Evolutionary conservation across 2,888 invertebrate genomes (phyloP), one percentile per base, ranked within the genome.

Genomic region (Drosophila prostipennis): DNA sequence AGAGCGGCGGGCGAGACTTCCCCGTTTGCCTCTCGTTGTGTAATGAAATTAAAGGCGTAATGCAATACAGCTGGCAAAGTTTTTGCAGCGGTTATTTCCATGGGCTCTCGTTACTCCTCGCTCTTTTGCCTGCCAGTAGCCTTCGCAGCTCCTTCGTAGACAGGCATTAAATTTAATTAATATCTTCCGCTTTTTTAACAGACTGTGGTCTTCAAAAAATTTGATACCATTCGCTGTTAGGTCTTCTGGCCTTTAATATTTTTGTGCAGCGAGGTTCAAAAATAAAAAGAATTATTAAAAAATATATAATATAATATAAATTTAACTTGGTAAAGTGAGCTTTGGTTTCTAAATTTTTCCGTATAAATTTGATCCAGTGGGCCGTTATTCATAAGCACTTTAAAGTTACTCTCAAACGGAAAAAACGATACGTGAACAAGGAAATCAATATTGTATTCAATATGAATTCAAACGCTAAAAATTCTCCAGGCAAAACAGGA

Each of bases 11-110:
- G 8, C 5, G 48, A 51, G 45, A 36, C 32, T 43, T 40, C 23
- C 39, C 40, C 40, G 42, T 3, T 32, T 14, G 2, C 46, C 16
- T 1, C 34, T 13, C 46, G 77, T 61, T 65, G 56, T 74, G 78
- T 82, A 82, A 82, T 82, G 77, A 84, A 82, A 82, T 82, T 84
- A 82, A 82, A 84, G 84, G 81, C 82, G 82, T 84, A 82, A 82
- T 84, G 84, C 81, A 82, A 82, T 82, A 82, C 81, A 81, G 81
- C 77, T 80, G 82, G 76, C 71, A 84, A 82, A 84, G 78, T 80
- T 84, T 84, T 72, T 74, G 54, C 58, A 81, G 79, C 79, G 84
- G 77, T 83, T 82, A 82, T 83, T 78, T 82, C 45, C 80, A 69
- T 80, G 80, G 68, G 60, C 16, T 57, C 72, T 71, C 53, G 69